Percentiles rank a stretch among this genome's conserved stretches.
Conservation (phyloP, 1,140 invertebrate genomes). For the Bradysia coprophila region DNA sequence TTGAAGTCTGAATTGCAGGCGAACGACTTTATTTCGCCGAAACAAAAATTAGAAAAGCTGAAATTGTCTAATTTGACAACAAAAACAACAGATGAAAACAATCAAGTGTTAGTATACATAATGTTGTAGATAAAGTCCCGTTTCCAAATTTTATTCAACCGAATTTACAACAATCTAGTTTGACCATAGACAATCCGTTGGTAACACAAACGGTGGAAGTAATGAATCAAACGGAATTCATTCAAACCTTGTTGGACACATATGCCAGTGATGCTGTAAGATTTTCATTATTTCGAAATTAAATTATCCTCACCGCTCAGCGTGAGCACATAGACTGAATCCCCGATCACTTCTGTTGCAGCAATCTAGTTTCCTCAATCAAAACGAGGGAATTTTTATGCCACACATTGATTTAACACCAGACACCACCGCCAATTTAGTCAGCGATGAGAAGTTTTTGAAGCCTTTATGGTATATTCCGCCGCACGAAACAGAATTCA, state of each 20-base stretch:
- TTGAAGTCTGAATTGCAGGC: neutral
- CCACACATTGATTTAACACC: conserved; percentile 21
- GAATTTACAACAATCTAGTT: neutral
- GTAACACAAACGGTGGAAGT: conserved; percentile 22
- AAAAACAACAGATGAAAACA: neutral
- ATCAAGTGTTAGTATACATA: neutral
- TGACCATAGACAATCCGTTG: conserved; percentile 16
- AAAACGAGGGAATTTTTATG: too few relatives aligned
- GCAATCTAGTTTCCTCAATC: too few relatives aligned
- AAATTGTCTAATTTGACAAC: neutral
- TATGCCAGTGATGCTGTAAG: conserved; percentile 21
- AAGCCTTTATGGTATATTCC: conserved; percentile 23
- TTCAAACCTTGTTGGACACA: conserved; percentile 21
- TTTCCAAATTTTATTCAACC: neutral
- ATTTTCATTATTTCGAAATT: too few relatives aligned
- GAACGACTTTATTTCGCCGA: neutral
- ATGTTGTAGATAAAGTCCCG: neutral
- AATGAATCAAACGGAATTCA: conserved; percentile 22
- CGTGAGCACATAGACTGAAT: too few relatives aligned
- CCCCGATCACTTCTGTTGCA: too few relatives aligned
- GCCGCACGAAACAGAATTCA: conserved; percentile 13
- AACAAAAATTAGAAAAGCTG: conserved; percentile 1
- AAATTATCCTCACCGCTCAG: too few relatives aligned
- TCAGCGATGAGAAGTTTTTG: conserved; percentile 17
- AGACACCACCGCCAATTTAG: conserved; percentile 17